These are phyloP conservation scores for Oopsacas minuta DNA, from an alignment of 37 sponge, comb jelly and placozoan species.

Conservation along the genomic window DNA sequence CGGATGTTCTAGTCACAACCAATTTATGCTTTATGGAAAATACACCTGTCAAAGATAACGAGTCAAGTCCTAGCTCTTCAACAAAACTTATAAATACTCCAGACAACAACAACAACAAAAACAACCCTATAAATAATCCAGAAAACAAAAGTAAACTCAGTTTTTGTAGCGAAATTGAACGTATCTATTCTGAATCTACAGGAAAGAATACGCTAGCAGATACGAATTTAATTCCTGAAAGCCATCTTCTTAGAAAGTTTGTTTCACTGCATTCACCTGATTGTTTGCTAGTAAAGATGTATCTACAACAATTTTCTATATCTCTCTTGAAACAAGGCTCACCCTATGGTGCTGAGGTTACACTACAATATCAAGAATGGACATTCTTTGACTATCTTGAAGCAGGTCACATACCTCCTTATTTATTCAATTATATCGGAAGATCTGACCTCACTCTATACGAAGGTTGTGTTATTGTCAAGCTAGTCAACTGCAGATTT, in stretches of 20 bases:
- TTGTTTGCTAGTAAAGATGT: neutral
- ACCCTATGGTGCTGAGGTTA: neutral
- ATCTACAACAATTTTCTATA: neutral
- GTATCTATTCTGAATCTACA: neutral
- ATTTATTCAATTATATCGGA: neutral
- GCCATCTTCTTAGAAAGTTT: neutral
- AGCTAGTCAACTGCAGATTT: neutral
- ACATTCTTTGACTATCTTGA: neutral
- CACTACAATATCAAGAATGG: neutral
- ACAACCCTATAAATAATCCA: neutral
- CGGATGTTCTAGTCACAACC: neutral
- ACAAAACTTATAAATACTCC: neutral
- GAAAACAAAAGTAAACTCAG: neutral
- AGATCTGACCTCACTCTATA: neutral
- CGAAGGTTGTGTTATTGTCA: slow-evolving; percentile 9
- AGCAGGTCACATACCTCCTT: neutral
- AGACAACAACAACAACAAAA: neutral
- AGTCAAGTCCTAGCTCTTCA: neutral
- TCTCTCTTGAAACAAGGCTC: neutral
- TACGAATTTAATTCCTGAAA: neutral
- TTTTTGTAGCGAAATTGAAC: slow-evolving; percentile 2
- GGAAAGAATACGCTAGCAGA: neutral
- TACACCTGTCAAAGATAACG: neutral
- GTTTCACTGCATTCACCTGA: neutral
- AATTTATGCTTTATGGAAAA: slow-evolving; percentile 12